phyloP scores from a whole-genome alignment of 1,140 invertebrate species.

The Eueides isabella region DNA sequence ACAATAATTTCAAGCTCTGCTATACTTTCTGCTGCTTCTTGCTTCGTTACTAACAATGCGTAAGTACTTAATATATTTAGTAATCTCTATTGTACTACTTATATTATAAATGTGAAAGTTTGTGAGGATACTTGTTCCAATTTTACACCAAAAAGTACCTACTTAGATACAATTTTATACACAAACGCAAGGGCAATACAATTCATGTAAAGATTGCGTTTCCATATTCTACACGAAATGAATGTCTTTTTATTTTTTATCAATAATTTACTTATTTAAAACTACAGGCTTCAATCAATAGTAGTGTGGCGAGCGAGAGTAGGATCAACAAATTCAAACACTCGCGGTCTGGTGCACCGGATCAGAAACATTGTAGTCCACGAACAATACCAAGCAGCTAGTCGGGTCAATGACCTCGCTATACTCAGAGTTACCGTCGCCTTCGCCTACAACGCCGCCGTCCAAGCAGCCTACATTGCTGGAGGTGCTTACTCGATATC shows the following conservation, averaged over 20 bases:
- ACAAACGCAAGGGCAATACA: no score
- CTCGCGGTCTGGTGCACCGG: slow-evolving; percentile 49
- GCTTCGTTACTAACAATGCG: slow-evolving; percentile 52
- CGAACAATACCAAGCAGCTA: slow-evolving; percentile 81
- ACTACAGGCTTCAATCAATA: slow-evolving; percentile 45
- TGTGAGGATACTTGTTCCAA: no score
- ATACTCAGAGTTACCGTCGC: slow-evolving; percentile 55
- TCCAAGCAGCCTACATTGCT: slow-evolving; percentile 51
- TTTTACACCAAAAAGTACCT: no score
- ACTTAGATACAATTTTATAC: no score
- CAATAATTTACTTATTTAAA: background rate
- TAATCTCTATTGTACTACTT: no score
- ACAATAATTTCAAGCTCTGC: slow-evolving; percentile 52
- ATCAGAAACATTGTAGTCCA: slow-evolving; percentile 72
- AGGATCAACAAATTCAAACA: slow-evolving; percentile 50
- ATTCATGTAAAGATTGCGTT: no score
- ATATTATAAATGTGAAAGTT: no score
- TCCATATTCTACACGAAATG: no score
- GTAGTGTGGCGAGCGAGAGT: slow-evolving; percentile 59
- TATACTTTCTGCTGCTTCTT: slow-evolving; percentile 61
- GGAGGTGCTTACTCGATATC: slow-evolving; percentile 46
- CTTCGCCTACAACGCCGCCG: slow-evolving; percentile 54
- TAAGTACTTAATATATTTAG: slow-evolving; percentile 45
- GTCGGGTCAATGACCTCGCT: slow-evolving; percentile 85
- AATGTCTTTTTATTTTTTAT: no score